A percentile compares a stretch with the other conserved stretches of the same genome.
These are phyloP conservation scores for Tethea ocularis DNA, from an alignment of 2,888 invertebrate species.

Conservation along the genomic window DNA sequence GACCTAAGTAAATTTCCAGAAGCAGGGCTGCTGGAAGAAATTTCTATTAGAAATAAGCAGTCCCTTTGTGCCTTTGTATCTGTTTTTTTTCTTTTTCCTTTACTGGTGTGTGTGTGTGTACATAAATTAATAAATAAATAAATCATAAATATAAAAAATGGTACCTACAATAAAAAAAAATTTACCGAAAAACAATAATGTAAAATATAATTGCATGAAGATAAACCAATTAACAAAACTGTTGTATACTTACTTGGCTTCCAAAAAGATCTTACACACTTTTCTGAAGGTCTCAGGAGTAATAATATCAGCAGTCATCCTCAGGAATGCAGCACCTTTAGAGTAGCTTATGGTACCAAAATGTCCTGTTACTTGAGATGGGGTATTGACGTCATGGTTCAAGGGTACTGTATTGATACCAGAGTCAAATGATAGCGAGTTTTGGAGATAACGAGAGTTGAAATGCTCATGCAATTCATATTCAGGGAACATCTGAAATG, in stretches of 20 bases:
- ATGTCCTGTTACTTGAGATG: constrained; percentile 84
- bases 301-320: constrained; percentile 70
- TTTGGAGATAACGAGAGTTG: constrained; percentile 87
- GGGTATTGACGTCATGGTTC: constrained; percentile 83
- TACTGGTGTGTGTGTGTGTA: too few species aligned
- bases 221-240: too few species aligned
- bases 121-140: too few species aligned
- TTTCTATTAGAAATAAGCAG: too few species aligned
- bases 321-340: constrained; percentile 83
- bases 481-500: constrained; percentile 80
- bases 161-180: too few species aligned
- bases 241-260: constrained; percentile 77
- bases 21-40: too few species aligned
- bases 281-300: constrained; percentile 58
- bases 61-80: too few species aligned
- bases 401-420: constrained; percentile 79
- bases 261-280: constrained; percentile 65
- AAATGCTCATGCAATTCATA: constrained; percentile 89
- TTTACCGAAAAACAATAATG: too few species aligned
- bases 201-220: too few species aligned
- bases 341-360: constrained; percentile 88
- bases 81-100: too few species aligned
- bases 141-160: too few species aligned
- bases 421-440: constrained; percentile 79
- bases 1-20: too few species aligned